phyloP scores from a whole-genome alignment of 2,888 invertebrate species.

The Oxyscelio sp. region DNA sequence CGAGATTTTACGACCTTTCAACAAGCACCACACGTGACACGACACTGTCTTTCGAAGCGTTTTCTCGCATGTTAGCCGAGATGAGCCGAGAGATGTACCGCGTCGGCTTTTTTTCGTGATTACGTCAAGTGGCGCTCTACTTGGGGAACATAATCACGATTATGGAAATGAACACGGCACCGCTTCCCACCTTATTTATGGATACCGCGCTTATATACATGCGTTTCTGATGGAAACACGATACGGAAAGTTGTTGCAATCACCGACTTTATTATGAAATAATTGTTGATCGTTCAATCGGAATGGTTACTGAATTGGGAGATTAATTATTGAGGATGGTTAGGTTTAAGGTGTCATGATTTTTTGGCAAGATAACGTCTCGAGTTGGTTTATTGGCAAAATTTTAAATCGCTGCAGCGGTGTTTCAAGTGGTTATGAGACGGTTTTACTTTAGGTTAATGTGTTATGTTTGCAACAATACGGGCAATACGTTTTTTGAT shows the following conservation, averaged over 20 bases:
- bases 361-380: too few species aligned
- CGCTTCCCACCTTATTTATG: slow-evolving; percentile 64
- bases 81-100: slow-evolving; percentile 58
- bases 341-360: too few species aligned
- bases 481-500: too few species aligned
- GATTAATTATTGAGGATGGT: slow-evolving; percentile 51
- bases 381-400: too few species aligned
- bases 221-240: slow-evolving; percentile 68
- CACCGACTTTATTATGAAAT: slow-evolving; percentile 66
- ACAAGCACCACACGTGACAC: slow-evolving; percentile 67
- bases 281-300: slow-evolving; percentile 61
- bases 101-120: slow-evolving; percentile 46
- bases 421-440: too few species aligned
- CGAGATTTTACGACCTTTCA: slow-evolving; percentile 69
- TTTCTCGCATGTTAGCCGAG: slow-evolving; percentile 64
- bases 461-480: too few species aligned
- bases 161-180: slow-evolving; percentile 66
- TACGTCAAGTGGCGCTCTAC: slow-evolving; percentile 70
- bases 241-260: slow-evolving; percentile 64
- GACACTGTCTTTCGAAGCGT: slow-evolving; percentile 62
- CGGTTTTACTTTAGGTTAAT: too few species aligned
- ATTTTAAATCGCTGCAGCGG: too few species aligned
- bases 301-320: slow-evolving; percentile 49
- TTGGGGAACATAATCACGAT: slow-evolving; percentile 67
- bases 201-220: slow-evolving; percentile 52